Percentiles rank a stretch among this genome's conserved stretches.
These are phyloP conservation scores for Naso thynnoides DNA, from an alignment of 2,797 vertebrate genomes.

Conservation along the genomic window DNA sequence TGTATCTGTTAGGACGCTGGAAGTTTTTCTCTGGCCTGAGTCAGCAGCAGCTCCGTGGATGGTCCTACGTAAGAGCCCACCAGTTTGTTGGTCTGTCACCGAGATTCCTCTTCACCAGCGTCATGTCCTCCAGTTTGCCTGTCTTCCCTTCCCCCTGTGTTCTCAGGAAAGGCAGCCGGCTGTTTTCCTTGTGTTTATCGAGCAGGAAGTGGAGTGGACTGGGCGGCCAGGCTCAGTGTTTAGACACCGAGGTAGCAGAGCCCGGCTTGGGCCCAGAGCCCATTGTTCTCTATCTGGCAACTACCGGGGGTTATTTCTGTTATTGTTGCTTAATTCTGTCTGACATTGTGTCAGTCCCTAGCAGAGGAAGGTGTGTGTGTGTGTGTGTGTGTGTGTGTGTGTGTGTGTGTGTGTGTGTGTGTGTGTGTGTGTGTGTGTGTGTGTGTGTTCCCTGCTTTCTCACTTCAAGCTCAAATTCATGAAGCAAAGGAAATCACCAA, in stretches of 20 bases:
- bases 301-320: constrained; percentile 86
- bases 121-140: constrained; percentile 65
- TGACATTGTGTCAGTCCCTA: constrained; percentile 84
- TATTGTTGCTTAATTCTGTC: constrained; percentile 88
- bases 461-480: constrained; percentile 58
- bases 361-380: constrained; percentile 79
- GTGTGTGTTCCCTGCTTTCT: constrained; percentile 55
- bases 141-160: constrained; percentile 59
- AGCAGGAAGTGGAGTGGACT: constrained; percentile 86
- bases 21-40: constrained; percentile 47
- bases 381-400: constrained; percentile 43
- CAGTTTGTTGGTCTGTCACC: constrained; percentile 38
- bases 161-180: constrained; percentile 84
- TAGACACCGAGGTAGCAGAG: constrained; percentile 83
- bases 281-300: constrained; percentile 90
- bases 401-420: constrained; percentile 49
- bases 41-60: constrained; percentile 64
- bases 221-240: constrained; percentile 82
- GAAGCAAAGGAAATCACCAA: constrained; percentile 77
- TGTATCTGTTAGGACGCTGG: constrained; percentile 2
- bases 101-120: constrained; percentile 67
- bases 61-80: constrained; percentile 51
- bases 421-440: constrained; percentile 48
- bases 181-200: constrained; percentile 87
- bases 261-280: constrained; percentile 74